A percentile compares a stretch with the other conserved stretches of the same genome.
Conservation (phyloP, 2,113 vertebrate genomes). For the Pungitius pungitius region DNA sequence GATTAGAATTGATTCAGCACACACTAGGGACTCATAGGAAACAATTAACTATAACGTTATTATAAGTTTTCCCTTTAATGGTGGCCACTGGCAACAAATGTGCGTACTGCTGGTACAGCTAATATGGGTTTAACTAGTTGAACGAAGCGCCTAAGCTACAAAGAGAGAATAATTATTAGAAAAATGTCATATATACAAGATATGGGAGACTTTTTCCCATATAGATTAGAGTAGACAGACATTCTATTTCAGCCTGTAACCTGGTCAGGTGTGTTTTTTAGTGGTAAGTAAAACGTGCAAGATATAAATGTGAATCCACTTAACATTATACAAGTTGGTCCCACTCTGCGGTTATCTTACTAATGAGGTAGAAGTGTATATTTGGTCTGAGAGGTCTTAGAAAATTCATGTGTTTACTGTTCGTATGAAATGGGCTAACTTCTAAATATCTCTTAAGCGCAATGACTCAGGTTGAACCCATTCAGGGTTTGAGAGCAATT, state of each 20-base stretch:
- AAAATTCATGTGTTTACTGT: neutral
- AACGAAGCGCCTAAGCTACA: neutral
- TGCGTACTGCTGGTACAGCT: neutral
- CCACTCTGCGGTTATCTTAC: constrained; percentile 7
- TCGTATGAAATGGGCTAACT: too few relatives aligned
- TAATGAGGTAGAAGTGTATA: neutral
- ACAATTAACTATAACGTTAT: neutral
- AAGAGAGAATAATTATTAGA: constrained; percentile 16
- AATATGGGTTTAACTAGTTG: neutral
- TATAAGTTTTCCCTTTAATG: too few relatives aligned
- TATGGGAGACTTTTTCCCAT: constrained; percentile 26
- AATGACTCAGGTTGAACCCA: neutral
- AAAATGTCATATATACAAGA: constrained; percentile 31
- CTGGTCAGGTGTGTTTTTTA: neutral
- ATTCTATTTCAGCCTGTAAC: constrained; percentile 5
- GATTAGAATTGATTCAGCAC: neutral
- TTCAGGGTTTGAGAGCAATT: neutral
- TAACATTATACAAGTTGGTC: neutral
- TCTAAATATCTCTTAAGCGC: neutral
- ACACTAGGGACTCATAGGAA: neutral
- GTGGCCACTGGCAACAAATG: neutral
- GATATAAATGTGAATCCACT: neutral
- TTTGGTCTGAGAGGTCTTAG: neutral
- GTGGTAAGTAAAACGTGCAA: neutral
- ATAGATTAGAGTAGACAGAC: constrained; percentile 15